Conservation (phyloP, 1,140 invertebrate species). For the Caenorhabditis elegans region WBcel235 BX284604.4:8767001-8767500, state of each 20-base stretch:
- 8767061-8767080: not conserved
- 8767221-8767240: slow-evolving; percentile 13
- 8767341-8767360: no score
- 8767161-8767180: slow-evolving; percentile 20
- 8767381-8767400: no score
- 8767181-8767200: slow-evolving; percentile 33
- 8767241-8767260: slow-evolving; percentile 8
- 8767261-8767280: slow-evolving; percentile 9
- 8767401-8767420: no score
- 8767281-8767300: slow-evolving; percentile 17
- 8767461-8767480: no score
- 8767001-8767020: no score
- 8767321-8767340: no score
- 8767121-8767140: slow-evolving; percentile 14
- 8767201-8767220: slow-evolving; percentile 25
- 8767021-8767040: no score
- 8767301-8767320: no score
- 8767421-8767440: no score
- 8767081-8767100: not conserved
- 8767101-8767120: not conserved
- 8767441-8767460: no score
- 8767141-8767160: not conserved
- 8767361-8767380: no score
- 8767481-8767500: no score
- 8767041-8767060: not conserved